Evolutionary conservation across 2,888 invertebrate genomes (phyloP), one percentile per base, ranked within the genome.

Genomic region (Nomada fabriciana): DNA sequence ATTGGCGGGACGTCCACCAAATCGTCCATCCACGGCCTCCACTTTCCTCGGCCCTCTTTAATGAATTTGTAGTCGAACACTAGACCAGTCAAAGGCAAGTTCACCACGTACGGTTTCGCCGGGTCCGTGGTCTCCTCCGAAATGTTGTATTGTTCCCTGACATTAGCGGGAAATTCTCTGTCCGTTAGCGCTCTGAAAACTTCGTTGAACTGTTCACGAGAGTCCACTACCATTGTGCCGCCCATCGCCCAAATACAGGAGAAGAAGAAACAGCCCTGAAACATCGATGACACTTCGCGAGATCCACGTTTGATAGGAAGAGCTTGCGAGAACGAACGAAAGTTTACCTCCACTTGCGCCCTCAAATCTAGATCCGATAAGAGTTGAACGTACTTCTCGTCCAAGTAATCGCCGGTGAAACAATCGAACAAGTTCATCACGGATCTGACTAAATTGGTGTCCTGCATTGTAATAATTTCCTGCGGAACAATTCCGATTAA

Each of bases 171-270:
- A 91, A 98, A 97, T 83, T 96, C 97, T 90, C 97, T 97, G 89
- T 97, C 97, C 82, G 97, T 94, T 20, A 99, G 94, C 13, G 96
- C 98, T 72, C 98, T 95, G 73, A 94, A 93, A 57, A 98, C 92
- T 72, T 96, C 92, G 90, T 97, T 97, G 91, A 98, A 98, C 92
- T 96, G 96, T 0, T 95, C 95, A 50, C 98, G 95, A 85, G 98
- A 96, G 18, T 95, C 94, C 3, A 96, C 95, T 92, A 97, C 96
- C 67, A 98, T 92, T 0, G 98, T 97, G 0, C 97, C 98, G 53
- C 99, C 98, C 89, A 98, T 92, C 0, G 98, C 97, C 99, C 99
- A 99, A 86, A 98, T 97, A 83, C 97, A 96, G 0, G 98, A 96
- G 92, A 99, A 99, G 93, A 99, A 97, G 94, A 99, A 99, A 0